phyloP scores from a whole-genome alignment of 2,797 vertebrate genomes.

The Botia kubotai region DNA sequence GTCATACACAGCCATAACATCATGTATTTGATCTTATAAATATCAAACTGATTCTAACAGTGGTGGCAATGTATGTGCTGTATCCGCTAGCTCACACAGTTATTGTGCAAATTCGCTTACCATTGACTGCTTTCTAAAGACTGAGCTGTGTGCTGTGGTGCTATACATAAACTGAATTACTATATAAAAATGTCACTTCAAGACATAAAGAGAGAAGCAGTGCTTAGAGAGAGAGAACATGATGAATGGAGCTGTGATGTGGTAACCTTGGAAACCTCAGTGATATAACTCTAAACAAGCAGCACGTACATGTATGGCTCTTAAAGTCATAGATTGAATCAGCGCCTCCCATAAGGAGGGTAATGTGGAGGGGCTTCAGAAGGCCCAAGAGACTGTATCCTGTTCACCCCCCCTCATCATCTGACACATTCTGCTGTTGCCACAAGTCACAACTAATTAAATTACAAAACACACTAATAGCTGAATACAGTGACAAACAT shows the following conservation, averaged over 20 bases:
- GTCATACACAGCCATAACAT: constrained; percentile 24
- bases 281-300: neutral
- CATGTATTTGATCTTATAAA: constrained; percentile 23
- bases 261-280: constrained; percentile 21
- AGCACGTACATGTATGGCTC: no score
- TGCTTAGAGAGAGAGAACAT: neutral
- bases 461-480: no score
- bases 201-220: constrained; percentile 29
- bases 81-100: constrained; percentile 1
- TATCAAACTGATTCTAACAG: constrained; percentile 31
- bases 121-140: constrained; percentile 32
- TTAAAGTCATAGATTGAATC: neutral
- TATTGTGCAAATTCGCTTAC: constrained; percentile 40
- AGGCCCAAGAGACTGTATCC: neutral
- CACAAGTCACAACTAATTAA: no score
- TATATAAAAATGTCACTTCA: constrained; percentile 33
- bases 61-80: neutral
- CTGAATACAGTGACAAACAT: neutral
- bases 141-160: constrained; percentile 40
- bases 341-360: neutral
- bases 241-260: constrained; percentile 3
- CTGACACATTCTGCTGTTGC: no score
- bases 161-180: constrained; percentile 18
- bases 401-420: no score
- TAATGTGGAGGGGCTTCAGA: neutral